Conservation (phyloP, 2,113 vertebrate genomes). For the Tychaedon coryphoeus region DNA sequence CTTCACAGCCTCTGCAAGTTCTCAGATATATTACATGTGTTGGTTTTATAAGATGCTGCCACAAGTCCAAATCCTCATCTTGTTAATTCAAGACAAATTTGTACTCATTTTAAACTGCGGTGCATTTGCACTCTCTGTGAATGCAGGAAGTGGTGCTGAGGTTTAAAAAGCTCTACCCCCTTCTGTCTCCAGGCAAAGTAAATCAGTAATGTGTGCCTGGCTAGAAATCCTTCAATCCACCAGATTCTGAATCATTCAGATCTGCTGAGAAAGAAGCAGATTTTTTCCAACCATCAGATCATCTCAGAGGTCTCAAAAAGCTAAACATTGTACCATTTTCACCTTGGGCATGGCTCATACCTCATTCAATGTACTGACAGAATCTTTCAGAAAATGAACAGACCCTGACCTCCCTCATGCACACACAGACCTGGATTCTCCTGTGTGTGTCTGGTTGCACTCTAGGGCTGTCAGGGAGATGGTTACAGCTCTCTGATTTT, state of each 20-base stretch:
- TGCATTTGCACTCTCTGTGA: background rate
- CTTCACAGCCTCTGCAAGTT: background rate
- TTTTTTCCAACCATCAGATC: background rate
- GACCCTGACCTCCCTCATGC: background rate
- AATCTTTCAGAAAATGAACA: background rate
- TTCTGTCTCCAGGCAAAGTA: background rate
- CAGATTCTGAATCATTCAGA: background rate
- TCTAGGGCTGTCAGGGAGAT: conserved; percentile 4
- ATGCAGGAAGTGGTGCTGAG: background rate
- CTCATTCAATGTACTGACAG: background rate
- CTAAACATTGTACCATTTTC: background rate
- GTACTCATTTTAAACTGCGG: background rate
- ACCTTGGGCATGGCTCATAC: background rate
- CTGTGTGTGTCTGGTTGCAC: background rate
- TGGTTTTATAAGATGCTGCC: background rate
- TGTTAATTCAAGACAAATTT: background rate
- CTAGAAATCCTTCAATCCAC: background rate
- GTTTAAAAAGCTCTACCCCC: background rate
- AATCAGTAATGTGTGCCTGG: background rate
- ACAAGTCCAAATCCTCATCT: background rate
- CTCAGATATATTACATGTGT: background rate
- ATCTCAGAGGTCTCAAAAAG: background rate
- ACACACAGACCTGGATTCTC: background rate
- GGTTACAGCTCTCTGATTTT: conserved; percentile 29
- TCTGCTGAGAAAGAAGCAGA: background rate